phyloP scores from a whole-genome alignment of 2,797 vertebrate species.

The Mycteria americana region DNA sequence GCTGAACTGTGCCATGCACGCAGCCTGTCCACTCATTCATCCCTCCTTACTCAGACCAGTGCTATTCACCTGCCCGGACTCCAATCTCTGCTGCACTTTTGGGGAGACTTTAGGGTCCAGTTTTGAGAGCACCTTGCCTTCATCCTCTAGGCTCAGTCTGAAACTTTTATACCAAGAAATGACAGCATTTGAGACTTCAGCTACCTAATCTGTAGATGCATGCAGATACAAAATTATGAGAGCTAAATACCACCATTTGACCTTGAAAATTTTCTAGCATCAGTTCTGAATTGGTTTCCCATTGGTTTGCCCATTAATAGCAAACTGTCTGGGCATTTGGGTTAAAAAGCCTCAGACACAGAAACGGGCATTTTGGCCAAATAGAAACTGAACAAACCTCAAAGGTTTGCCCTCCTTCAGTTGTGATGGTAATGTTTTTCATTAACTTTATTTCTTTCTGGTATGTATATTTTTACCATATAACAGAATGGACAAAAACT shows the following conservation, averaged over 20 bases:
- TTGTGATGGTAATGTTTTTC: neutral
- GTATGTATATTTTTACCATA: neutral
- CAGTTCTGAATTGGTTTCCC: neutral
- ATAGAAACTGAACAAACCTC: neutral
- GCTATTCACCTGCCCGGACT: neutral
- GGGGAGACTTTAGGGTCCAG: neutral
- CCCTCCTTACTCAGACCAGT: neutral
- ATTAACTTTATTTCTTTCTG: neutral
- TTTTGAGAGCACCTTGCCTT: neutral
- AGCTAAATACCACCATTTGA: neutral
- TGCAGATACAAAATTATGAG: neutral
- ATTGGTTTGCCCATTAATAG: neutral
- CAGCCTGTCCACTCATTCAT: neutral
- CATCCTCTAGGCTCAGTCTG: neutral
- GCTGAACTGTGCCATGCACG: neutral
- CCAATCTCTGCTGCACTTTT: neutral
- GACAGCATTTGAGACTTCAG: neutral
- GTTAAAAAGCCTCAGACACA: neutral
- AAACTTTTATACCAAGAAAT: neutral
- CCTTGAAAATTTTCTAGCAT: neutral
- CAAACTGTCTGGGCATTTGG: neutral
- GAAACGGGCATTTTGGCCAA: neutral
- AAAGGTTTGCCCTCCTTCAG: neutral
- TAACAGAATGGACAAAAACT: neutral
- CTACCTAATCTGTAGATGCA: neutral